These are phyloP conservation scores for Cyclina sinensis DNA, from an alignment of 1,140 invertebrate genomes.

Conservation along the genomic window DNA sequence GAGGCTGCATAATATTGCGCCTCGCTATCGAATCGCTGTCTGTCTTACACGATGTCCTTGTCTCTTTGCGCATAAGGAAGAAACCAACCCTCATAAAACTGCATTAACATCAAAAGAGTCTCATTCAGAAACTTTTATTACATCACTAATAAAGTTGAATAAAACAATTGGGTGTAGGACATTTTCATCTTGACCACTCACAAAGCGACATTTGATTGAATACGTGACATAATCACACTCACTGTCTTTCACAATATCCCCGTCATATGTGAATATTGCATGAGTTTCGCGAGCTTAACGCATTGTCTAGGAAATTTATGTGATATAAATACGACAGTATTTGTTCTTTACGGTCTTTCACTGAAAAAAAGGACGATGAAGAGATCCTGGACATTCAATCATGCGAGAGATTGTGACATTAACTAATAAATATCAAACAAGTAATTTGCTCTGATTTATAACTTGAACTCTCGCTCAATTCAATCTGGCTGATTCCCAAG, in stretches of 20 bases:
- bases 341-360: constrained; percentile 4
- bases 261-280: not conserved
- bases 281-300: not conserved
- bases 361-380: not conserved
- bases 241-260: not conserved
- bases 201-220: not conserved
- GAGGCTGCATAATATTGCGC: no score
- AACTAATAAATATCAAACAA: not conserved
- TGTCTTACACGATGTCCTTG: no score
- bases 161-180: no score
- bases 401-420: not conserved
- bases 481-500: not conserved
- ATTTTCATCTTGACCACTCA: not conserved
- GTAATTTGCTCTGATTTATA: not conserved
- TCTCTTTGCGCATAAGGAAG: no score
- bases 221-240: not conserved
- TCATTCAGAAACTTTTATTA: no score
- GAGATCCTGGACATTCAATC: not conserved
- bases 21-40: no score
- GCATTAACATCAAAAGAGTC: no score
- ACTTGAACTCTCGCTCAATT: not conserved
- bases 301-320: constrained; percentile 17
- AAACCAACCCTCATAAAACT: no score
- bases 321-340: not conserved
- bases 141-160: no score